Evolutionary conservation across 2,797 vertebrate species (phyloP), one percentile per base, ranked within the genome.

Genomic region (Echiichthys vipera): DNA sequence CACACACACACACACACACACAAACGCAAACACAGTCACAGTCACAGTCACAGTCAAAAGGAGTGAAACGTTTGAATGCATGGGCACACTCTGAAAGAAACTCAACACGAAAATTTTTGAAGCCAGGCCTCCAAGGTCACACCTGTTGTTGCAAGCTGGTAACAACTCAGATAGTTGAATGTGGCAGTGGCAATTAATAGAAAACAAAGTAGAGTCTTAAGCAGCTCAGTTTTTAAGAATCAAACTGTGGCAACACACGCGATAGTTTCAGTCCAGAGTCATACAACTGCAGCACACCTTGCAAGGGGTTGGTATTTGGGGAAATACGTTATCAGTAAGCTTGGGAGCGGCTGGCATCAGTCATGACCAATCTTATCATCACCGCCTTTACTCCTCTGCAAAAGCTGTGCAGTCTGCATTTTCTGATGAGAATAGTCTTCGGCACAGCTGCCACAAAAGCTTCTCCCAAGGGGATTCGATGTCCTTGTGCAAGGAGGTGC

Each of bases 311-410:
- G 40, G 36, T 65, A 27, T 71, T 61, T 64, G 66, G 54, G 47
- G 53, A 63, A 81, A 80, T 24, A 18, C 7, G 10, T 81, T 80
- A 78, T 81, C 62, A 73, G 57, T 56, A 22, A 56, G 61, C 64
- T 78, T 73, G 59, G 71, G 47, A 73, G 65, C 7, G 24, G 64
- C 63, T 76, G 65, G 71, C 58, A 65, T 87, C 73, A 77, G 78
- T 71, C 75, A 69, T 78, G 78, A 77, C 75, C 77, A 83, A 74
- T 84, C 83, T 84, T 82, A 86, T 88, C 81, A 68, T 68, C 58
- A 7, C 25, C n/a, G 27, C 42, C 30, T 72, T 63, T 68, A 25
- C 65, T 77, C 47, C 57, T 71, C 80, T 80, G 80, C 64, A 72
- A 79, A 88, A 82, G 71, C 56, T 57, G 67, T 73, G 58, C 45